Evolutionary conservation across 2,888 invertebrate genomes (phyloP).

Genomic region (Petrophora chlorosata): DNA sequence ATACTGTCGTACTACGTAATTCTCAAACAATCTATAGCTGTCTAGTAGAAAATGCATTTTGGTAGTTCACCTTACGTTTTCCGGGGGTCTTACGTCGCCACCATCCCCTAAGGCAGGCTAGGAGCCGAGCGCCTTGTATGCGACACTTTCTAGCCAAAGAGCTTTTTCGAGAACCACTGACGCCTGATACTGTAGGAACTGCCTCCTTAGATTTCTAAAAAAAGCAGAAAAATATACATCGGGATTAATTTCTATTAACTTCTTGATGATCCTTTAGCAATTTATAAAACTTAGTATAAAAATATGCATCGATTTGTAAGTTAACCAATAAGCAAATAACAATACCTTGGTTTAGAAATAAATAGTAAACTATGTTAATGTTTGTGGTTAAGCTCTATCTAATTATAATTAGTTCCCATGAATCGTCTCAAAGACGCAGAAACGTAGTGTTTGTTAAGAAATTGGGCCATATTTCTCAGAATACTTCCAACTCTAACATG

Average conservation of each 20-base stretch:
- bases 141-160: slow-evolving; percentile 64
- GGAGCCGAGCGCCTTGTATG: slow-evolving; percentile 60
- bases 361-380: too few species aligned
- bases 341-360: too few species aligned
- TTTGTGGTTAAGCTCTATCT: too few species aligned
- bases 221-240: not conserved
- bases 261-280: too few species aligned
- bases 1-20: not conserved
- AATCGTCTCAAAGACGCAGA: too few species aligned
- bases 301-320: too few species aligned
- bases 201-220: slow-evolving; percentile 43
- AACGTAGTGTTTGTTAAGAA: too few species aligned
- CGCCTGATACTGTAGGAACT: slow-evolving; percentile 49
- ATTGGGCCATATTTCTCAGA: slow-evolving; percentile 7
- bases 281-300: too few species aligned
- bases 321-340: too few species aligned
- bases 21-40: slow-evolving; percentile 2
- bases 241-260: not conserved
- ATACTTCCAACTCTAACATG: slow-evolving; percentile 7
- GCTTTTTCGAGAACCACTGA: slow-evolving; percentile 56
- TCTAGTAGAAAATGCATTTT: not conserved
- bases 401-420: too few species aligned
- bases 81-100: slow-evolving; percentile 62
- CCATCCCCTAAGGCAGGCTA: slow-evolving; percentile 70
- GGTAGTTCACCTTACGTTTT: slow-evolving; percentile 55